Evolutionary conservation across 2,797 vertebrate genomes (phyloP).

Genomic region (Falco berigora): DNA sequence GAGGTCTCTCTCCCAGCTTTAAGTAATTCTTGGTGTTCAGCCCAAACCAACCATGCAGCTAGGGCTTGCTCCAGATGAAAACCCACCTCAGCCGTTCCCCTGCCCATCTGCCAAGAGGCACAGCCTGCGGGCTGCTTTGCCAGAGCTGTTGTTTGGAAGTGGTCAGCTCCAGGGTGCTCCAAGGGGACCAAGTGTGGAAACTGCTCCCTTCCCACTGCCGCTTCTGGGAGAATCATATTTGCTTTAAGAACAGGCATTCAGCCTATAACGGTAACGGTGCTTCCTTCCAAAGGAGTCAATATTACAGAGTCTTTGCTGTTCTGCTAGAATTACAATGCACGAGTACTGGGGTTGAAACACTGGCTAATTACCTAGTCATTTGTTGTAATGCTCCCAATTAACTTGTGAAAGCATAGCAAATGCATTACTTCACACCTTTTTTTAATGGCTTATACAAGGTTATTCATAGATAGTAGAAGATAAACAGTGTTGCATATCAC

Average conservation of each 20-base stretch:
- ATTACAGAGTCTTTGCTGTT: background rate
- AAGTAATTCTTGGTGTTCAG: background rate
- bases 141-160: background rate
- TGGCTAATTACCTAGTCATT: conserved; percentile 46
- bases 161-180: background rate
- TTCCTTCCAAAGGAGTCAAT: background rate
- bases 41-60: background rate
- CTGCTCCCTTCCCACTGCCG: background rate
- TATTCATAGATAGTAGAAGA: background rate
- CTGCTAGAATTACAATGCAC: background rate
- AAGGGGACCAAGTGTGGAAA: background rate
- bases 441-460: background rate
- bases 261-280: background rate
- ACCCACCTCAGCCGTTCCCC: background rate
- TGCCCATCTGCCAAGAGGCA: background rate
- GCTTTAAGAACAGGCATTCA: background rate
- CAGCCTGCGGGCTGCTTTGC: background rate
- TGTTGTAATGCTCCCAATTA: conserved; percentile 30
- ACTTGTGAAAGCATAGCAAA: background rate
- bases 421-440: background rate
- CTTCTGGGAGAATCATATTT: background rate
- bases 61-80: background rate
- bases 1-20: background rate
- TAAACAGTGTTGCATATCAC: background rate
- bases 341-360: conserved; percentile 13